These are phyloP conservation scores for Lepas anatifera DNA, from an alignment of 2,888 invertebrate species.

Conservation along the genomic window DNA sequence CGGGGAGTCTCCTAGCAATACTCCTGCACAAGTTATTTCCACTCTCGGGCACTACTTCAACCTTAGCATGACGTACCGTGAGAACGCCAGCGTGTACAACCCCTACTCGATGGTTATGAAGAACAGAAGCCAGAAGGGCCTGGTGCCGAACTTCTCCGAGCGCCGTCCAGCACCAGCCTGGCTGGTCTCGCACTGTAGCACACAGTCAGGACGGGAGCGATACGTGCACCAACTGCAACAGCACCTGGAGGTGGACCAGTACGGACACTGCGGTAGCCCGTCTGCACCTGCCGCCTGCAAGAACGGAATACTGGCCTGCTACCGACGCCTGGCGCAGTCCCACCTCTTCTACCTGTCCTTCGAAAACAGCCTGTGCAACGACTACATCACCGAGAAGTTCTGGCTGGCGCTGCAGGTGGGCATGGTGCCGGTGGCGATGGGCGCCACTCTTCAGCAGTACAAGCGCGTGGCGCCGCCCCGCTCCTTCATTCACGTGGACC, in stretches of 20 bases:
- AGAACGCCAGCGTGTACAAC: constrained; percentile 18
- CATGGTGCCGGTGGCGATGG: constrained; percentile 16
- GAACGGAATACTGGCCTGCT: too few species aligned
- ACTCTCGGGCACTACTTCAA: constrained; percentile 16
- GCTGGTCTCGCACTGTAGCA: background rate
- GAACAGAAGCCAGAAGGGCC: too few species aligned
- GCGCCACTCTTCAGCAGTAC: constrained; percentile 8
- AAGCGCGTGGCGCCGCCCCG: constrained; percentile 1
- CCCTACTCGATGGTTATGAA: constrained; percentile 12
- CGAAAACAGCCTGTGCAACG: background rate
- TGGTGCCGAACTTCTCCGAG: too few species aligned
- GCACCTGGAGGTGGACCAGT: background rate
- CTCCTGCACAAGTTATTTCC: background rate
- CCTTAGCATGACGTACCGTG: constrained; percentile 19
- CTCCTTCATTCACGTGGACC: constrained; percentile 17
- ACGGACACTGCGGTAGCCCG: background rate
- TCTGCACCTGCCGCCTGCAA: too few species aligned
- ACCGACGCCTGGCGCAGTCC: background rate
- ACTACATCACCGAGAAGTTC: constrained; percentile 4
- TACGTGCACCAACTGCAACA: background rate
- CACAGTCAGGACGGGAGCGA: background rate
- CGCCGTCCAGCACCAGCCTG: background rate
- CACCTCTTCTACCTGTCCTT: constrained; percentile 4
- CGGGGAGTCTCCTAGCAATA: constrained; percentile 24
- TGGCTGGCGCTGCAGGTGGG: background rate